Base-by-base conservation (phyloP, 1,140 invertebrate genomes). In the Drosophila sturtevanti region DNA sequence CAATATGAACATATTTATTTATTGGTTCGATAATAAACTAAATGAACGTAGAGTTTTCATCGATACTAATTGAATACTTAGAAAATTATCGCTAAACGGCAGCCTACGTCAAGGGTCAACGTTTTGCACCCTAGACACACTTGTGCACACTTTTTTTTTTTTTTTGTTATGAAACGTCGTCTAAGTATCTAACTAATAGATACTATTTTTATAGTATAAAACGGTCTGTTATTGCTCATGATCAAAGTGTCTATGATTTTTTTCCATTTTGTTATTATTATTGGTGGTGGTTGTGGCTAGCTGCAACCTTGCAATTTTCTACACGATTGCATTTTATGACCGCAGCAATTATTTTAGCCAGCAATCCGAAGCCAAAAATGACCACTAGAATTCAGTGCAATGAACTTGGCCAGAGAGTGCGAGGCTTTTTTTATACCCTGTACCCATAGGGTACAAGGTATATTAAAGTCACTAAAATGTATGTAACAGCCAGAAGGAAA, bases 241-340 rank as follows among this genome's bases (percentile, higher is more conserved):
- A 27, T 31, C 18, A 34, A 48, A 56, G 27, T 38, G 37, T 37
- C 54, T 63, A 58, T 62, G n/a, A 21, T 63, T 59, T 48, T 59
- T 48, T 56, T 41, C 12, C 18, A 56, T 65, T 67, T 74, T n/a
- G 18, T 44, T 16, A 9, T 44, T 27, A 18, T 34, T 65, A 24
- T 67, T 63, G 67, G 69, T 74, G 34, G 61, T 74, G 41, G 37
- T 61, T 21, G 41, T 48, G 18, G 41, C 41, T 48, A 21, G 41
- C 16, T 48, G 82, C 82, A 89, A 87, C 75, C 75, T 71, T 82
- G 79, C 84, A 86, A 82, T 86, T 87, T 86, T 82, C 82, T 70
- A 89, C 75, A 60, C 68, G 79, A 81, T 71, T 86, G 82, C 82
- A 77, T 63, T 79, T 79, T 76, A 68, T 77, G 68, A 86, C 82